Conservation (phyloP, 2,113 vertebrate genomes). For the Hypanus sabinus region DNA sequence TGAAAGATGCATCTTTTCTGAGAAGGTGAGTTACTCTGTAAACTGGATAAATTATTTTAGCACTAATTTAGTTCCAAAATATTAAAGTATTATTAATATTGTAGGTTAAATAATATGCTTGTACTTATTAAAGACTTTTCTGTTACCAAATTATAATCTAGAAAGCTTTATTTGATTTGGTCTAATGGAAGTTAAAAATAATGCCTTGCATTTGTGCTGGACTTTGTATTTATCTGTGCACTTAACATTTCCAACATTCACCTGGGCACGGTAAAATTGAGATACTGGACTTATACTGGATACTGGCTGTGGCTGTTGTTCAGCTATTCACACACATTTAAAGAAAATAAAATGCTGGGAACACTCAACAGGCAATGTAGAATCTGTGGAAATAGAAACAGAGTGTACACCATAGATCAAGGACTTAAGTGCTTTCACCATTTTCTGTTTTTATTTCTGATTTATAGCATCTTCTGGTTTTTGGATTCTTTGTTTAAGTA, state of each 20-base stretch:
- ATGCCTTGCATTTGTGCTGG: background rate
- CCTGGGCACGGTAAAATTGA: background rate
- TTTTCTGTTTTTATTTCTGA: no score
- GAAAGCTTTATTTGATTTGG: background rate
- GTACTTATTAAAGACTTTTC: background rate
- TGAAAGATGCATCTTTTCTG: slow-evolving; percentile 74
- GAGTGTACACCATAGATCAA: no score
- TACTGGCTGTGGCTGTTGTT: no score
- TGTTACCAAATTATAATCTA: background rate
- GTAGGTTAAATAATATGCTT: background rate
- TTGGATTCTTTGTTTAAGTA: no score
- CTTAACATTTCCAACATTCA: background rate
- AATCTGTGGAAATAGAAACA: no score
- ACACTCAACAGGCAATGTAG: no score
- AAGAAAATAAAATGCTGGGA: no score
- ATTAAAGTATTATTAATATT: background rate
- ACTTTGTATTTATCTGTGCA: background rate
- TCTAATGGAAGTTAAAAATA: background rate
- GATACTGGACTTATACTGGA: background rate
- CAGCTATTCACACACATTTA: no score
- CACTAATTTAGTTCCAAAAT: no score
- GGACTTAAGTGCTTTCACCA: no score
- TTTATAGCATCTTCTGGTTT: no score
- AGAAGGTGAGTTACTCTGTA: slow-evolving; percentile 60
- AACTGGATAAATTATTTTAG: background rate